These are phyloP conservation scores for Lepetodrilus schrolli DNA, from an alignment of 2,888 invertebrate genomes.

Conservation along the genomic window DNA sequence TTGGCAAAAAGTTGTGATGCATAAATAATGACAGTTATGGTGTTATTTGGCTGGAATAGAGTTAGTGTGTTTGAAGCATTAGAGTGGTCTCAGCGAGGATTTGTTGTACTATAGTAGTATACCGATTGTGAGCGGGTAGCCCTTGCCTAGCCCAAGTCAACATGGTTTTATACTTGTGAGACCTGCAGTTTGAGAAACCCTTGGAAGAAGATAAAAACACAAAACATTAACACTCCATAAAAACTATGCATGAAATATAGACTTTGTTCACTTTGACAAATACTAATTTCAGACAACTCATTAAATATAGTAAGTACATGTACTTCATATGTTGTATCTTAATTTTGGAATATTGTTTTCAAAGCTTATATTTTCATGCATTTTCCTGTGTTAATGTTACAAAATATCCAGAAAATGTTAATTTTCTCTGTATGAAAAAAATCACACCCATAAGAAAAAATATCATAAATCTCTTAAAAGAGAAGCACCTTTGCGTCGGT, in stretches of 20 bases:
- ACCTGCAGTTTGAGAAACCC: constrained; percentile 18
- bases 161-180: neutral
- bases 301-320: too few species aligned
- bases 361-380: too few species aligned
- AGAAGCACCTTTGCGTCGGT: neutral
- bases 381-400: too few species aligned
- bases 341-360: too few species aligned
- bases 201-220: constrained; percentile 15
- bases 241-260: constrained; percentile 11
- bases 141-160: constrained; percentile 5
- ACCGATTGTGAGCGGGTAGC: neutral
- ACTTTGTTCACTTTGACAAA: too few species aligned
- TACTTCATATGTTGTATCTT: too few species aligned
- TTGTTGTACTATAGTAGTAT: neutral
- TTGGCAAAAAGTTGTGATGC: too few species aligned
- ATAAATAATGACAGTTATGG: neutral
- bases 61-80: neutral
- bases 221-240: neutral
- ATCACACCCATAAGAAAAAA: too few species aligned
- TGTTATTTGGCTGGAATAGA: neutral
- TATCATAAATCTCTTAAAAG: too few species aligned
- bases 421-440: too few species aligned
- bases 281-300: too few species aligned
- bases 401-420: too few species aligned
- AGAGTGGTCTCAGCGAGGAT: neutral